Evolutionary conservation across 1,140 invertebrate genomes (phyloP).

Genomic region (Galleria mellonella): DNA sequence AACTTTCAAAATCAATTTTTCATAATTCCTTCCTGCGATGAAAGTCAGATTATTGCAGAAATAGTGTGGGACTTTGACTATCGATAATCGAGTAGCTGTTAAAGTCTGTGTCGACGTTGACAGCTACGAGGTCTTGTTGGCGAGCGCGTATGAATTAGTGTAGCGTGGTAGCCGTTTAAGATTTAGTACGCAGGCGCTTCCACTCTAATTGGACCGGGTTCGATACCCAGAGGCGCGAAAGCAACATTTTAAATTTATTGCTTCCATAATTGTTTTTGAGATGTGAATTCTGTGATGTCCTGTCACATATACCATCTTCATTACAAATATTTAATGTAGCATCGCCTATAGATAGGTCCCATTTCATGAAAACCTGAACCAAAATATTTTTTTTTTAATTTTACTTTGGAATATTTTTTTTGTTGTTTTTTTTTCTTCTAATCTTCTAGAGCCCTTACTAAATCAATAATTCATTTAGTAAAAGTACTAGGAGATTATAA

Average conservation of each 20-base stretch:
- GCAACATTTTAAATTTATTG: conserved; percentile 50
- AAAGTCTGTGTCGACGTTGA: conserved; percentile 47
- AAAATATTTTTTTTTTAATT: too few species aligned
- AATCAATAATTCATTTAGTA: too few species aligned
- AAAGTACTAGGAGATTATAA: too few species aligned
- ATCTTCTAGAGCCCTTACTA: too few species aligned
- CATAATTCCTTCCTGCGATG: too few species aligned
- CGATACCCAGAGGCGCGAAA: conserved; percentile 53
- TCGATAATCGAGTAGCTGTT: conserved; percentile 53
- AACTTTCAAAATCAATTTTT: too few species aligned
- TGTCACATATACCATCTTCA: conserved; percentile 38
- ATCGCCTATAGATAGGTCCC: too few species aligned
- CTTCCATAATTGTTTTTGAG: conserved; percentile 63
- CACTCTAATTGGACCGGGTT: conserved; percentile 62
- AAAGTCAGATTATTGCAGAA: too few species aligned
- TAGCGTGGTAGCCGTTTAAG: conserved; percentile 62
- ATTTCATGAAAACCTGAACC: too few species aligned
- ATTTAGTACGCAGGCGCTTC: conserved; percentile 57
- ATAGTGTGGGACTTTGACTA: conserved; percentile 5
- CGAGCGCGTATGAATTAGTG: conserved; percentile 66
- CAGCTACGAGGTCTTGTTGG: conserved; percentile 49
- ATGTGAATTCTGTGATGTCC: conserved; percentile 24
- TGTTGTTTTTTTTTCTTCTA: too few species aligned
- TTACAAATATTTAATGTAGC: conserved; percentile 19
- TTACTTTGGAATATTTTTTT: too few species aligned